Evolutionary conservation across 2,888 invertebrate species (phyloP).

Genomic region (Galeruca laticollis): DNA sequence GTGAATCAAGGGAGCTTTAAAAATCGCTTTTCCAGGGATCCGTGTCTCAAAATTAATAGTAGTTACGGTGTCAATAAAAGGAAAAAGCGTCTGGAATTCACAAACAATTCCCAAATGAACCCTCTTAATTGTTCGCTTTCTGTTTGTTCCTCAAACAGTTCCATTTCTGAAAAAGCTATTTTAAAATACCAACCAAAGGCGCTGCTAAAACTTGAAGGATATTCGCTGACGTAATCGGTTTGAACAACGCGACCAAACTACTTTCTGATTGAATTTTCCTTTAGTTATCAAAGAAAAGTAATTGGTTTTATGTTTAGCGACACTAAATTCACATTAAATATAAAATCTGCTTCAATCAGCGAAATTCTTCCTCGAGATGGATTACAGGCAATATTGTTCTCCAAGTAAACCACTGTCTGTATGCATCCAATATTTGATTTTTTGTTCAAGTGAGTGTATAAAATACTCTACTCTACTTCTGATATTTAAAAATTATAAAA

Average conservation of each 20-base stretch:
- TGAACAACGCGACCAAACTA: background rate
- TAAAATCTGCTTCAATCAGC: background rate
- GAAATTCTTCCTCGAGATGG: no score
- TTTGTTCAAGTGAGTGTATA: no score
- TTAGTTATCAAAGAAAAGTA: background rate
- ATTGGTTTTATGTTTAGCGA: background rate
- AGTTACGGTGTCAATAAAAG: slow-evolving; percentile 29
- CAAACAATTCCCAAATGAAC: slow-evolving; percentile 31
- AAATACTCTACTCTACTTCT: no score
- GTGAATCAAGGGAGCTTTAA: slow-evolving; percentile 11
- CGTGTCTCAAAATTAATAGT: slow-evolving; percentile 26
- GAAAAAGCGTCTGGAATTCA: slow-evolving; percentile 27
- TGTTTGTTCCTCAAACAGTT: slow-evolving; percentile 30
- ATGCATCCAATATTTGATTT: no score
- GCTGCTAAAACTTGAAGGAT: background rate
- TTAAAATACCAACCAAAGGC: slow-evolving; percentile 20
- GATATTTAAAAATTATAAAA: no score
- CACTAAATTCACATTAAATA: background rate
- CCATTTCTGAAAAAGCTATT: slow-evolving; percentile 24
- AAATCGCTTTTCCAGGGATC: slow-evolving; percentile 20
- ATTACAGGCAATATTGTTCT: no score
- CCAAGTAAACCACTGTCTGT: no score
- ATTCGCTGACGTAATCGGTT: slow-evolving; percentile 11
- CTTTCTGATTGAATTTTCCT: slow-evolving; percentile 1
- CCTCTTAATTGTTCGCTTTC: slow-evolving; percentile 28